Evolutionary conservation across 2,797 vertebrate species (phyloP).

Genomic region (Holocentrus rufus): DNA sequence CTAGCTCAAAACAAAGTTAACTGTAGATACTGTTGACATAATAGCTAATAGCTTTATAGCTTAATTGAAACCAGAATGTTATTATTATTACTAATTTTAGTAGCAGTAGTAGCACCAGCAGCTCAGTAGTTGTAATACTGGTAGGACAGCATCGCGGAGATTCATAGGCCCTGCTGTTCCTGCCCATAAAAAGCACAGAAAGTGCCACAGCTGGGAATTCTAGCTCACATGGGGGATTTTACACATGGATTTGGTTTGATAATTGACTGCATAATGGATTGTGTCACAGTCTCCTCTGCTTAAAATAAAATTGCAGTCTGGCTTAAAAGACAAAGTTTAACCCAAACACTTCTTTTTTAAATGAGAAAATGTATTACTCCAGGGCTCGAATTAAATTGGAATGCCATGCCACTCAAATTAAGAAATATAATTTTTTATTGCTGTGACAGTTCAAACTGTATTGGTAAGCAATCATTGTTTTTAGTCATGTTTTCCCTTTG

Average conservation of each 20-base stretch:
- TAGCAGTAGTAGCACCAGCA: too few species aligned
- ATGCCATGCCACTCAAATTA: neutral
- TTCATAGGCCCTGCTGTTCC: neutral
- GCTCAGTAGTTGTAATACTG: neutral
- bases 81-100: too few species aligned
- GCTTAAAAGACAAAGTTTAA: neutral
- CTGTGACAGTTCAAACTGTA: neutral
- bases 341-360: neutral
- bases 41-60: too few species aligned
- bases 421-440: neutral
- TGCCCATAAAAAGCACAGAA: neutral
- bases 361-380: neutral
- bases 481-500: neutral
- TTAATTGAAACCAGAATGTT: too few species aligned
- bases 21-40: too few species aligned
- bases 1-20: too few species aligned
- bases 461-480: neutral
- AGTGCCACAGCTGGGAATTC: neutral
- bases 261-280: constrained; percentile 12
- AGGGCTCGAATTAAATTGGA: neutral
- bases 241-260: constrained; percentile 1
- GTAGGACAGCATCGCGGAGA: neutral
- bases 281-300: neutral
- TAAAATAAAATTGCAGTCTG: neutral
- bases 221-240: neutral